These are phyloP conservation scores for Penelope pileata DNA, from an alignment of 2,113 vertebrate species.

Conservation along the genomic window DNA sequence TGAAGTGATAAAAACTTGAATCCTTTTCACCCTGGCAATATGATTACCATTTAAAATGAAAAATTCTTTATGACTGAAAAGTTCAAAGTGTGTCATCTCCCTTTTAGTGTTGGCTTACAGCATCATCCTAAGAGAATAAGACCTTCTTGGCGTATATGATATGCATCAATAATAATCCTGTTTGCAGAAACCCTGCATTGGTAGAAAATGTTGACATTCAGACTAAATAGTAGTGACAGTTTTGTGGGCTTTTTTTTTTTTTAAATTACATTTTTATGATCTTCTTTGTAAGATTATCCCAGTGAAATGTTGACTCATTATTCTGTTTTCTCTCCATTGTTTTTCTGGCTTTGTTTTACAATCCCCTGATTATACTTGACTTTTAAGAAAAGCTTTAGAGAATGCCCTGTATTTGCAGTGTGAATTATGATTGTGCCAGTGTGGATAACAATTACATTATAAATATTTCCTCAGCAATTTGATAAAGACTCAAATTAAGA, in stretches of 20 bases:
- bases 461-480: constrained; percentile 60
- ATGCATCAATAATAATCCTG: constrained; percentile 54
- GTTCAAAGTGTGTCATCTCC: constrained; percentile 58
- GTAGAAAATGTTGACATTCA: constrained; percentile 22
- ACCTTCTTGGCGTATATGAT: neutral
- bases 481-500: constrained; percentile 60
- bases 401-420: constrained; percentile 40
- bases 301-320: constrained; percentile 26
- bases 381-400: constrained; percentile 54
- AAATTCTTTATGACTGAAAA: constrained; percentile 29
- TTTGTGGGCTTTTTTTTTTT: neutral
- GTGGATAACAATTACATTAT: constrained; percentile 55
- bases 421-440: constrained; percentile 39
- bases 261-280: constrained; percentile 39
- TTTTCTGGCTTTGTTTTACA: constrained; percentile 51
- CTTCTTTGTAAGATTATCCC: constrained; percentile 35
- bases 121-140: constrained; percentile 24
- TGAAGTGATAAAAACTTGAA: neutral
- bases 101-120: constrained; percentile 29
- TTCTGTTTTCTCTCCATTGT: constrained; percentile 39
- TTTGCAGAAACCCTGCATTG: constrained; percentile 23
- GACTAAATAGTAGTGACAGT: neutral
- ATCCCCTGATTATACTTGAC: constrained; percentile 50
- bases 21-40: constrained; percentile 37
- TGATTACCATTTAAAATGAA: constrained; percentile 61